Evolutionary conservation across 2,888 invertebrate species (phyloP).

Genomic region (Uropetala carovei): DNA sequence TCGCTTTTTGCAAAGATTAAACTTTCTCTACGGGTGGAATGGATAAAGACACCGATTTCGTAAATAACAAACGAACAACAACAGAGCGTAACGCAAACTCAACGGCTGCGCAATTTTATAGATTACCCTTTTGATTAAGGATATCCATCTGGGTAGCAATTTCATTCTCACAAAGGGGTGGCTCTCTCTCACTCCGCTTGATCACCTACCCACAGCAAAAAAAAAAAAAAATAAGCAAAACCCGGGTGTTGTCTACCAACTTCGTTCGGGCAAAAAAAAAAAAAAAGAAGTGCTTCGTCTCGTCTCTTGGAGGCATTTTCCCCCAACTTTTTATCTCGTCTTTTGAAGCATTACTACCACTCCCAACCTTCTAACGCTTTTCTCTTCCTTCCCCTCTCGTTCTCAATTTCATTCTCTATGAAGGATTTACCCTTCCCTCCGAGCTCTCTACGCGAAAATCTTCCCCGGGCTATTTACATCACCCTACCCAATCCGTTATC

Average conservation of each 20-base stretch:
- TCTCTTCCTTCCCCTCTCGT: neutral
- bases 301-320: too few relatives aligned
- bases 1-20: too few relatives aligned
- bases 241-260: neutral
- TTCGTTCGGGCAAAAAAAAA: neutral
- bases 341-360: neutral
- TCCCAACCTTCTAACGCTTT: neutral
- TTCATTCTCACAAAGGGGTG: neutral
- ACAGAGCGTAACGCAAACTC: too few relatives aligned
- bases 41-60: too few relatives aligned
- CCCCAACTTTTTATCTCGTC: neutral
- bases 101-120: too few relatives aligned
- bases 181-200: neutral
- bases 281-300: neutral
- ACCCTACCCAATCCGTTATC: constrained; percentile 33
- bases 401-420: neutral
- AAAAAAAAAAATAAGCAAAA: neutral
- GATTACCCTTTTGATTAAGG: too few relatives aligned
- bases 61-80: too few relatives aligned
- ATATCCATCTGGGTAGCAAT: neutral
- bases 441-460: neutral
- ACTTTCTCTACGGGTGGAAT: too few relatives aligned
- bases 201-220: neutral
- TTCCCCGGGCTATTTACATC: constrained; percentile 20
- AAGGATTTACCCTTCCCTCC: constrained; percentile 9